Evolutionary conservation across 2,797 vertebrate genomes (phyloP).

Genomic region (Hybognathus amarus): DNA sequence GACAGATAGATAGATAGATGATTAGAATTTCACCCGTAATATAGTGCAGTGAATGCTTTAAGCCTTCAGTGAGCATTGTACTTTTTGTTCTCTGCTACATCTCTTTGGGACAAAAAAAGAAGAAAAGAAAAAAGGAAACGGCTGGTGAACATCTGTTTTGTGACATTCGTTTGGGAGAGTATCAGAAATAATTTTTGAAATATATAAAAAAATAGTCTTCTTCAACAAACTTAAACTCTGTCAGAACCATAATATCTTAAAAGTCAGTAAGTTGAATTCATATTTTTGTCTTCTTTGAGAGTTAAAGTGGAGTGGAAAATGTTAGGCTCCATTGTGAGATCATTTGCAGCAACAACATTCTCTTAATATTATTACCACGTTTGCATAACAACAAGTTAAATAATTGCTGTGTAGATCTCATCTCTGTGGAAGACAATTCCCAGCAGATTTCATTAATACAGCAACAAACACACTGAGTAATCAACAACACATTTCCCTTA

Average conservation of each 20-base stretch:
- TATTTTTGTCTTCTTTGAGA: not conserved
- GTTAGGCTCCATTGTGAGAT: not conserved
- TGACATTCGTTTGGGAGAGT: not conserved
- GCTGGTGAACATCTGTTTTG: slow-evolving; percentile 6
- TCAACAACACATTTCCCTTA: slow-evolving; percentile 62
- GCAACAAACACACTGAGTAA: slow-evolving; percentile 59
- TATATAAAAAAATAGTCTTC: not conserved
- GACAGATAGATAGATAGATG: too few species aligned
- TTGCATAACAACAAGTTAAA: slow-evolving; percentile 52
- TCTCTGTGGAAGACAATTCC: slow-evolving; percentile 49
- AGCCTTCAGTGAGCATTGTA: not conserved
- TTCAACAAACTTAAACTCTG: not conserved
- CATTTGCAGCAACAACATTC: not conserved
- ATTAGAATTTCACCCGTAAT: too few species aligned
- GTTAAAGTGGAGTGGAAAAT: not conserved
- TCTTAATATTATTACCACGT: slow-evolving; percentile 51
- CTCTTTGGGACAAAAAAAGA: not conserved
- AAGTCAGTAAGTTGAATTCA: not conserved
- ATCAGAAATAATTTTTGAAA: not conserved
- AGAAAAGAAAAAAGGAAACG: not conserved
- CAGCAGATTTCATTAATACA: slow-evolving; percentile 70
- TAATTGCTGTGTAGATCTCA: slow-evolving; percentile 51
- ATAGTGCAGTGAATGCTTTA: not conserved
- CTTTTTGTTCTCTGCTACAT: not conserved
- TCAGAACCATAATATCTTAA: not conserved